A percentile compares a stretch with the other conserved stretches of the same genome.
Conservation (phyloP, 2,113 vertebrate species). For the zebrafish (Danio rerio) region GRCz12tu NC_133180.1:33019501-33020000, state of each 20-base stretch:
- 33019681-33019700: conserved; percentile 2
- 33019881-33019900: conserved; percentile 28
- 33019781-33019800: neutral
- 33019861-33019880: conserved; percentile 21
- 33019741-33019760: conserved; percentile 21
- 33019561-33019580: conserved; percentile 4
- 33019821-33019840: neutral
- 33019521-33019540: neutral
- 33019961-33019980: conserved; percentile 18
- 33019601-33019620: neutral
- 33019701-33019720: conserved; percentile 11
- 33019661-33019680: conserved; percentile 17
- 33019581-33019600: conserved; percentile 14
- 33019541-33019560: neutral
- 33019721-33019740: neutral
- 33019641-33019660: conserved; percentile 3
- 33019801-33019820: neutral
- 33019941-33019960: conserved; percentile 28
- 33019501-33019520: neutral
- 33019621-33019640: conserved; percentile 16
- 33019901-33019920: conserved; percentile 47
- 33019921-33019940: conserved; percentile 20
- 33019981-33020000: conserved; percentile 42
- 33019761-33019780: neutral
- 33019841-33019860: neutral